Conservation (phyloP, 1,140 invertebrate genomes). For the Leptopilina clavipes region DNA sequence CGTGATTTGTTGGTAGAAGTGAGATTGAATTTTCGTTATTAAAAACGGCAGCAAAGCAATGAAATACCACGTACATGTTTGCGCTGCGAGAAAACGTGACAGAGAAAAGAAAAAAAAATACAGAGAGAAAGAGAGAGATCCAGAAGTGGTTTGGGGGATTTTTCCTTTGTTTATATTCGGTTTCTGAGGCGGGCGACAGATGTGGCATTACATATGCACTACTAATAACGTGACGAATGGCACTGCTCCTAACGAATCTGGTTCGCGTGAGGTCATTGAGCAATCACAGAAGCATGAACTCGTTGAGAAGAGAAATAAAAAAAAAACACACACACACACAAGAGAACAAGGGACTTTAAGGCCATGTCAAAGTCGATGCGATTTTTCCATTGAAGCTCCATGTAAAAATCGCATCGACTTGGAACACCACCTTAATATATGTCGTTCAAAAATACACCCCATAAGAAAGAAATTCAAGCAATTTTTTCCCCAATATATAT, state of each 20-base stretch:
- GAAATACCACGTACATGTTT: background rate
- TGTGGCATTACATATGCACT: slow-evolving; percentile 30
- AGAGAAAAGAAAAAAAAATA: no score
- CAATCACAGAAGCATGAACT: slow-evolving; percentile 22
- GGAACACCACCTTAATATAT: no score
- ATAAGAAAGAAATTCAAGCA: no score
- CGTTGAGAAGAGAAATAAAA: background rate
- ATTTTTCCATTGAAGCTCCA: no score
- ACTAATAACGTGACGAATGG: slow-evolving; percentile 33
- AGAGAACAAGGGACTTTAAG: no score
- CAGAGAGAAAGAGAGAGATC: no score
- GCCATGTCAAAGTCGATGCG: no score
- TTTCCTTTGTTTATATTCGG: slow-evolving; percentile 24
- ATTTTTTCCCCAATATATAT: no score
- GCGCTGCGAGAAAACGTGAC: background rate
- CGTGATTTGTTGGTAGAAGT: slow-evolving; percentile 18
- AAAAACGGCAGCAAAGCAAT: slow-evolving; percentile 8
- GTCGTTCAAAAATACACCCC: no score
- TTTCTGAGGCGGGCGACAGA: slow-evolving; percentile 25
- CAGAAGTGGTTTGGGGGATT: background rate
- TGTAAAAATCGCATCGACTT: no score
- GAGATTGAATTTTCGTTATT: slow-evolving; percentile 31
- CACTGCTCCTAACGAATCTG: slow-evolving; percentile 22
- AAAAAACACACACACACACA: no score
- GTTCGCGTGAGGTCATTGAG: slow-evolving; percentile 32